Evolutionary conservation across 2,113 vertebrate genomes (phyloP), one percentile per base, ranked within the genome.

Genomic region (Morone saxatilis): DNA sequence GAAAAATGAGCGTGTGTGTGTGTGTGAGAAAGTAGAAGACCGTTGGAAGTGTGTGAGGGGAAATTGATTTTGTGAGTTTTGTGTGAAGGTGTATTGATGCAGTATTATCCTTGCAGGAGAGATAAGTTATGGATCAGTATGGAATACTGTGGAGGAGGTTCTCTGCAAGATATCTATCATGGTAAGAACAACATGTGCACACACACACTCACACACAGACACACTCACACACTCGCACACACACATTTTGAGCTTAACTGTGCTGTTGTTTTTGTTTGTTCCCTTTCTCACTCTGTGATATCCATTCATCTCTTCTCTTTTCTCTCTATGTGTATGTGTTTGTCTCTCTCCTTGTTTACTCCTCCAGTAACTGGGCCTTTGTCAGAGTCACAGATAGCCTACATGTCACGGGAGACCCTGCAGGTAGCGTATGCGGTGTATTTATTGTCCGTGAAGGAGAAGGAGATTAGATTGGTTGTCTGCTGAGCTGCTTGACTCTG

Each of bases 111-210:
- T 31, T 93, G 87, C 92, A 99, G 98, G 94, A 96, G 98, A 94
- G 98, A 99, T 95, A 99, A 99, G 91, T 95, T 99, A 72, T 99
- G 98, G 98, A 99, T 99, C 91, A 98, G 98, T 92, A 99, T 99
- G 98, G 98, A 99, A 87, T 99, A 98, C 93, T 99, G 98, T 93
- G 98, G 98, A 83, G 98, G 98, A 11, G 98, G 98, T 79, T 99
- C 98, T 48, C 96, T 99, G 76, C 98, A 99, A 74, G 98, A 99
- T 88, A 99, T 99, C 90, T 99, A 99, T 93, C 98, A 99, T 48
- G 96, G 98, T 99, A 96, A 59, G 47, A 57, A 48, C 36, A 40
- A 48, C 31, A 17, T 22, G 11, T 60, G 61, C 53, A 36, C 60
- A 54, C 9, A 70, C n/a, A 73, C 38, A 77, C 54, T n/a, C n/a